Base-by-base conservation (phyloP, 2,113 vertebrate species). In the Synchiropus splendidus region DNA sequence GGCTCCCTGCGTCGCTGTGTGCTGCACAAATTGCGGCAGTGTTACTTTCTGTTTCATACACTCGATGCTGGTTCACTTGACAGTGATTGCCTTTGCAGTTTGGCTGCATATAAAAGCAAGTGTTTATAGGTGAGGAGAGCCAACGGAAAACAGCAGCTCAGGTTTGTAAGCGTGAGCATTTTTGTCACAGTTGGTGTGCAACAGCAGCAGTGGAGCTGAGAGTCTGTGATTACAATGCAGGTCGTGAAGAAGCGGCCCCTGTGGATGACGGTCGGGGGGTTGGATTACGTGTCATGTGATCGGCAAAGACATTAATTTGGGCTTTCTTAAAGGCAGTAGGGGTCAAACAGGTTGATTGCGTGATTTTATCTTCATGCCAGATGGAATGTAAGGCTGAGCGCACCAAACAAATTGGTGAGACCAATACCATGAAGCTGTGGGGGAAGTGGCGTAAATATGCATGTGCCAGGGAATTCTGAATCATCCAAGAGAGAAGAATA, bases 311-410 rank as follows among this genome's bases (percentile, higher is more conserved):
- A 75, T 83, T 81, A 80, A 83, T 83, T 80, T 74, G 50, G 58
- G 66, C 36, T 61, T 15, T 37, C 52, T 37, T 14, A 56, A 54
- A n/a, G n/a, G n/a, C n/a, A n/a, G n/a, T n/a, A n/a, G n/a, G n/a
- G n/a, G n/a, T n/a, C n/a, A n/a, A n/a, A n/a, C n/a, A n/a, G n/a
- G n/a, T n/a, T n/a, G n/a, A n/a, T n/a, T n/a, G 70, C 75, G 74
- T 72, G 71, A 76, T 76, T 75, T 78, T 67, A 78, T 84, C 76
- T 79, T 80, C 77, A 83, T 83, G 78, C 78, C 80, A 74, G 82
- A 80, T 74, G 77, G 75, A 81, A 73, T 80, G 75, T 73, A 82
- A 77, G 54, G 66, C 65, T 56, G 45, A 62, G 54, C 31, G 65
- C 67, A 69, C 45, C 40, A 50, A 64, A 51, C 54, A 62, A 58